Percentiles rank a stretch among this genome's conserved stretches.
phyloP scores from a whole-genome alignment of 2,113 vertebrate species.

The Sinosuthora webbiana region DNA sequence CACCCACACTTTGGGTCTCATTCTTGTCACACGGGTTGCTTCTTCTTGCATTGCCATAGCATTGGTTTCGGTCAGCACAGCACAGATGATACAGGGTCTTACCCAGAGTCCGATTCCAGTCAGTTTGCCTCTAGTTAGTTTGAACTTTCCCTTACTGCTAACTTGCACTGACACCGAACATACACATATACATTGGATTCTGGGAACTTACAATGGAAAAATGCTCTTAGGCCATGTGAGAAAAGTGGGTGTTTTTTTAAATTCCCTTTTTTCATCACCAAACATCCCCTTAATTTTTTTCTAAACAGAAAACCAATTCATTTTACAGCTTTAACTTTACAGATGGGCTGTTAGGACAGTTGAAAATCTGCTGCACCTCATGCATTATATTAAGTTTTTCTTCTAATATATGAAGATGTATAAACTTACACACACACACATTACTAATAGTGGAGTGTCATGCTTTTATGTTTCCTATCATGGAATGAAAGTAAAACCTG shows the following conservation, averaged over 20 bases:
- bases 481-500: not conserved
- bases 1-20: not conserved
- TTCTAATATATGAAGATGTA: not conserved
- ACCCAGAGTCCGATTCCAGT: not conserved
- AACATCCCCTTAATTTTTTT: not conserved
- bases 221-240: not conserved
- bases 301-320: not conserved
- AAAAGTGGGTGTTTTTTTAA: rapidly evolving
- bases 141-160: not conserved
- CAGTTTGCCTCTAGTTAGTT: not conserved
- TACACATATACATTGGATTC: not conserved
- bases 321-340: not conserved
- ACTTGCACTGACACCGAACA: not conserved
- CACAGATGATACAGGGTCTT: not conserved
- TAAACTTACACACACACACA: not conserved
- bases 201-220: not conserved
- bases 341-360: not conserved
- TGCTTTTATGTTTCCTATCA: not conserved
- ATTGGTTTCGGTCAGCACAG: not conserved
- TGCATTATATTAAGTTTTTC: not conserved
- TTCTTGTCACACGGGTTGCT: not conserved
- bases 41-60: not conserved
- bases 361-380: not conserved
- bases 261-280: not conserved
- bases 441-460: not conserved